Evolutionary conservation across 2,113 vertebrate species (phyloP).

Genomic region (Erpornis zantholeuca): DNA sequence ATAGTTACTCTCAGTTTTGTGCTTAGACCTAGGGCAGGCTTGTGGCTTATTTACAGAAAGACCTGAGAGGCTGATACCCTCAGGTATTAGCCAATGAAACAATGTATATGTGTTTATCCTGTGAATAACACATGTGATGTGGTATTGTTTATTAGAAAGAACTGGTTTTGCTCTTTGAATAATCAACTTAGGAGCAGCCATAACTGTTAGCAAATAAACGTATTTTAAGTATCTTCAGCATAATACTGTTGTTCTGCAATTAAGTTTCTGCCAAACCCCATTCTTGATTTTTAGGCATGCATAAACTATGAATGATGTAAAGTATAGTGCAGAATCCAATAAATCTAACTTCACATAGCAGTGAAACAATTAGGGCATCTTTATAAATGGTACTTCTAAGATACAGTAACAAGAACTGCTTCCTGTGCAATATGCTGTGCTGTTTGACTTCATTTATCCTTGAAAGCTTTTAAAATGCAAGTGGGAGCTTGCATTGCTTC

Average conservation of each 20-base stretch:
- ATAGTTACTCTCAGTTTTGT: background rate
- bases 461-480: background rate
- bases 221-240: background rate
- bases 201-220: background rate
- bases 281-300: background rate
- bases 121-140: background rate
- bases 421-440: background rate
- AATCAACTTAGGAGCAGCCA: background rate
- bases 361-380: background rate
- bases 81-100: background rate
- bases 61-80: background rate
- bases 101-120: background rate
- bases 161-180: background rate
- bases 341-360: background rate
- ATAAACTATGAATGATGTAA: background rate
- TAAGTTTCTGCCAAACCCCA: background rate
- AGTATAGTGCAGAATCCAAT: background rate
- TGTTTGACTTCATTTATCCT: background rate
- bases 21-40: background rate
- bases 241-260: background rate
- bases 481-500: background rate
- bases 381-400: background rate
- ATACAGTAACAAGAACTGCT: background rate
- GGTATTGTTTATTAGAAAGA: background rate
- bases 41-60: background rate